Evolutionary conservation across 1,140 invertebrate species (phyloP).

Genomic region (Leptinotarsa lineolata): DNA sequence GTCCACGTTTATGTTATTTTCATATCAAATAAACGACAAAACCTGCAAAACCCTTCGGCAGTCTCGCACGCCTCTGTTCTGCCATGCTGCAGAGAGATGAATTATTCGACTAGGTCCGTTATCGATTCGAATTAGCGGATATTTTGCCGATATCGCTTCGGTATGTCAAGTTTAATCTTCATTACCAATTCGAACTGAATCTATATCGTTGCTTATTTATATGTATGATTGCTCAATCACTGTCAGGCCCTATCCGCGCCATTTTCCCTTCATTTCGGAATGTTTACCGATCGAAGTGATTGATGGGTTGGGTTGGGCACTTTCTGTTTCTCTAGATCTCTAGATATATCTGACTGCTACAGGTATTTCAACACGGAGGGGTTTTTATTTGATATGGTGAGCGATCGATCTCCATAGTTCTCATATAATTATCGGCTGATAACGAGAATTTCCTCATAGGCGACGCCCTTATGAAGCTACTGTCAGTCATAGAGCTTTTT

Average conservation of each 20-base stretch:
- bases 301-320: not conserved
- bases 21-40: too few species aligned
- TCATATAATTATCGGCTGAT: too few species aligned
- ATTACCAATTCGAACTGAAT: not conserved
- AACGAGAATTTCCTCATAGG: too few species aligned
- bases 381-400: too few species aligned
- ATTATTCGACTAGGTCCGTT: not conserved
- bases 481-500: too few species aligned
- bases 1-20: too few species aligned
- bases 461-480: too few species aligned
- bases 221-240: constrained; percentile 6
- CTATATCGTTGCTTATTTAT: not conserved
- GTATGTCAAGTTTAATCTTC: constrained; percentile 4
- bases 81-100: not conserved
- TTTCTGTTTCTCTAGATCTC: too few species aligned
- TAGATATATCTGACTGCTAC: too few species aligned
- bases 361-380: too few species aligned
- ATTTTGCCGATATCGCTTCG: not conserved
- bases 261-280: not conserved
- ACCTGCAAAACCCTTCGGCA: too few species aligned
- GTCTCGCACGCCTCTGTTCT: not conserved
- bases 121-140: constrained; percentile 6
- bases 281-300: not conserved
- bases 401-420: too few species aligned
- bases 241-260: constrained; percentile 3